Conservation (phyloP, 2,888 invertebrate genomes). For the Diadegma fenestrale region DNA sequence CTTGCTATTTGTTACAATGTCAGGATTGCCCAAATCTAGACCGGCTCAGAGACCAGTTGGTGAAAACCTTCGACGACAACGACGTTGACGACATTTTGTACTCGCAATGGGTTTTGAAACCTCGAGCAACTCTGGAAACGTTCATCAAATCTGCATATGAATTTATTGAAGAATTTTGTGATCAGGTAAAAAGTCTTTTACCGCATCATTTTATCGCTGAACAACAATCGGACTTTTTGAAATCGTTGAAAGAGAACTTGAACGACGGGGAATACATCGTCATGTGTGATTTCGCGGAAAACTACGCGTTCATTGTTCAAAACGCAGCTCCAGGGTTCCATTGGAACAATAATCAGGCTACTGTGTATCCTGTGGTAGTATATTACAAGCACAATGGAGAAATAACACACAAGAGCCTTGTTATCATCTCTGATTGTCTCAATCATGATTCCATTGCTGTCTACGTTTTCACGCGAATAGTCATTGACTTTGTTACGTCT, state of each 20-base stretch:
- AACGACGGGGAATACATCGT: constrained; percentile 59
- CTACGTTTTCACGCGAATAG: constrained; percentile 30
- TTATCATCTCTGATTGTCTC: constrained; percentile 67
- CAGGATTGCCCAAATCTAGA: constrained; percentile 40
- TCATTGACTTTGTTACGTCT: constrained; percentile 10
- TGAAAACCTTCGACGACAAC: constrained; percentile 17
- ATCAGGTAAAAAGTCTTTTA: constrained; percentile 29
- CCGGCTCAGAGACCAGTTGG: background rate
- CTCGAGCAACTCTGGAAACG: constrained; percentile 42
- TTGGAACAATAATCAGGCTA: constrained; percentile 70
- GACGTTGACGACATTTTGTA: constrained; percentile 42
- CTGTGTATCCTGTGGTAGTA: constrained; percentile 66
- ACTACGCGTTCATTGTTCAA: constrained; percentile 71
- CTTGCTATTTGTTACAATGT: constrained; percentile 56
- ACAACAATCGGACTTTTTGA: constrained; percentile 66
- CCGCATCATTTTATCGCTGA: constrained; percentile 53
- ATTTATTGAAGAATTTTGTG: constrained; percentile 51
- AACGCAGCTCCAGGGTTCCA: constrained; percentile 67
- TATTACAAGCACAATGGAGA: constrained; percentile 60
- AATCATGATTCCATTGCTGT: constrained; percentile 69
- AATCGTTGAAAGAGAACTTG: constrained; percentile 64
- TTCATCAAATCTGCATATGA: constrained; percentile 24
- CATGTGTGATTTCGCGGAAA: constrained; percentile 72
- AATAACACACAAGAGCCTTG: constrained; percentile 7
- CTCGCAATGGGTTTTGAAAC: constrained; percentile 47